These are phyloP conservation scores for Neopipo cinnamomea DNA, from an alignment of 2,113 vertebrate species.

Conservation along the genomic window DNA sequence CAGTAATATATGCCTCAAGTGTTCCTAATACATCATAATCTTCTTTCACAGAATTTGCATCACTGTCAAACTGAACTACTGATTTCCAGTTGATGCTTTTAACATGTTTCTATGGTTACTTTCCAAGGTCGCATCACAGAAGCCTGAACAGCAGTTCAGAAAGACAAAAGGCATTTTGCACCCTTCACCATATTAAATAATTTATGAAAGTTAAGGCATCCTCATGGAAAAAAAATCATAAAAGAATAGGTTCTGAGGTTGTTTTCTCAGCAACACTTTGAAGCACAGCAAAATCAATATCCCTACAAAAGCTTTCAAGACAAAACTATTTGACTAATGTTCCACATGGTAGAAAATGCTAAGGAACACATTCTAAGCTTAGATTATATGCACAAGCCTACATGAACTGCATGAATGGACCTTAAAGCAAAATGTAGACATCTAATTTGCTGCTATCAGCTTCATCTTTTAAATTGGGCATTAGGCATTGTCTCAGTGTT, in stretches of 20 bases:
- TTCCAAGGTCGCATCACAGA: constrained; percentile 72
- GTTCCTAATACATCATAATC: constrained; percentile 57
- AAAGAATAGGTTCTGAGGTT: constrained; percentile 34
- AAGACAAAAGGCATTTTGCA: constrained; percentile 72
- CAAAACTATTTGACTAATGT: constrained; percentile 38
- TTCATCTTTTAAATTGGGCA: constrained; percentile 2
- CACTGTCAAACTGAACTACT: constrained; percentile 62
- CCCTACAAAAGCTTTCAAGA: constrained; percentile 28
- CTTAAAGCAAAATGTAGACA: not conserved
- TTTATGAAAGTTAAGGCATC: constrained; percentile 64
- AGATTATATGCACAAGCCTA: not conserved
- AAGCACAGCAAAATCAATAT: constrained; percentile 50
- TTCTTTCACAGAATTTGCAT: constrained; percentile 60
- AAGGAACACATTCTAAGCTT: not conserved
- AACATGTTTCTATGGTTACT: constrained; percentile 84
- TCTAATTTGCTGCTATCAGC: not conserved
- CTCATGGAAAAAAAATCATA: not conserved
- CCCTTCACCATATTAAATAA: constrained; percentile 58
- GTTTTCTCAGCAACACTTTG: constrained; percentile 46
- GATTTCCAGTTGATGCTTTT: constrained; percentile 54
- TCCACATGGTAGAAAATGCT: constrained; percentile 9
- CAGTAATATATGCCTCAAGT: constrained; percentile 35
- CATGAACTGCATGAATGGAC: not conserved
- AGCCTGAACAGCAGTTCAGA: constrained; percentile 40
- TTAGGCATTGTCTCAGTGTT: not conserved